These are phyloP conservation scores for Oryctes rhinoceros DNA, from an alignment of 1,140 invertebrate species.

Conservation along the genomic window DNA sequence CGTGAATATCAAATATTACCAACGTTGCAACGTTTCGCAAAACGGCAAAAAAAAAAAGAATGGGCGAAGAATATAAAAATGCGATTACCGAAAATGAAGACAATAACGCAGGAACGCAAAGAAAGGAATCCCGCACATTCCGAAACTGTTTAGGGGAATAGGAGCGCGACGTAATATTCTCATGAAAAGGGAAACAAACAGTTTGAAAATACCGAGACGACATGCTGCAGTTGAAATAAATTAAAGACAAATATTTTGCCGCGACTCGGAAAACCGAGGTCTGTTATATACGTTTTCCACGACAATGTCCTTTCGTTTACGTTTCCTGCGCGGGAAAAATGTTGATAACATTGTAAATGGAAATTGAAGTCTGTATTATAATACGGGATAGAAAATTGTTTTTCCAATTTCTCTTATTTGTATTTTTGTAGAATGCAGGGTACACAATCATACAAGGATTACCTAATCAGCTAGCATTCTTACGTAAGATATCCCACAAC, in stretches of 20 bases:
- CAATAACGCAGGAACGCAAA: neutral
- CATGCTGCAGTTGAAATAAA: conserved; percentile 6
- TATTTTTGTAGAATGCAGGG: neutral
- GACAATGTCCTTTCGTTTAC: neutral
- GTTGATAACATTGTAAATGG: neutral
- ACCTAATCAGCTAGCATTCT: neutral
- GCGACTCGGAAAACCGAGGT: neutral
- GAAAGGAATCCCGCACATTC: too few relatives aligned
- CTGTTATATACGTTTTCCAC: neutral
- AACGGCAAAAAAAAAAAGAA: neutral
- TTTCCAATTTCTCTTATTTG: neutral
- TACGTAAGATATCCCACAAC: too few relatives aligned
- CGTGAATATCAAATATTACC: neutral
- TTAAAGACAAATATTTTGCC: conserved; percentile 16
- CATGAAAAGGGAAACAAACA: neutral
- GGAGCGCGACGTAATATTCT: neutral
- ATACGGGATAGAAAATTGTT: neutral
- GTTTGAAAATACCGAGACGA: neutral
- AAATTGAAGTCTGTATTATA: conserved; percentile 2
- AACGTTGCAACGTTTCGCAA: neutral
- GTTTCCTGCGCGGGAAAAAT: neutral
- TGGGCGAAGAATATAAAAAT: neutral
- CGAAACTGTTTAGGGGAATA: neutral
- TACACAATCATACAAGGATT: neutral
- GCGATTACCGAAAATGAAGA: neutral